Conservation (phyloP, 2,888 invertebrate species). For the Drosophila histrio region DNA sequence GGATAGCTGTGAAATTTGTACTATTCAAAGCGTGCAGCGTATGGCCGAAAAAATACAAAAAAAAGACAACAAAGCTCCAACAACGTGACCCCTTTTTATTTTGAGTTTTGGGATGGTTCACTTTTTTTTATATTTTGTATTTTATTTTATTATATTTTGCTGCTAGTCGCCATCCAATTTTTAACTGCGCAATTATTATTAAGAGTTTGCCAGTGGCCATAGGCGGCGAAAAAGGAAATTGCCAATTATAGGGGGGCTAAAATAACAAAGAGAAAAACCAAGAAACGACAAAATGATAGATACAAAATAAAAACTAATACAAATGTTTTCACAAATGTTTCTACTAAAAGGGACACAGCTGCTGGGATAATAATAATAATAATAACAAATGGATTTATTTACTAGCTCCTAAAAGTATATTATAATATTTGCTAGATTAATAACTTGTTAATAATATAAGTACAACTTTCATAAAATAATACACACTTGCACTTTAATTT, state of each 20-base stretch:
- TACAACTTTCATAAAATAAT: too few species aligned
- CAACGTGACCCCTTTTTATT: slow-evolving; percentile 48
- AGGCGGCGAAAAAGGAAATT: background rate
- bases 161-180: slow-evolving; percentile 26
- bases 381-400: too few species aligned
- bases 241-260: background rate
- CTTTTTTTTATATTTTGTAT: background rate
- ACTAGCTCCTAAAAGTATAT: too few species aligned
- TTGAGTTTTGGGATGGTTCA: slow-evolving; percentile 11
- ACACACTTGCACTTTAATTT: too few species aligned
- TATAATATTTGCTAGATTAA: too few species aligned
- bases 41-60: slow-evolving; percentile 28
- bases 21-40: slow-evolving; percentile 48
- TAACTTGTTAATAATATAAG: too few species aligned
- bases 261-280: background rate
- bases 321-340: background rate
- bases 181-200: slow-evolving; percentile 68
- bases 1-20: slow-evolving; percentile 57
- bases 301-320: background rate
- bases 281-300: background rate
- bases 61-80: slow-evolving; percentile 26
- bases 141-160: background rate
- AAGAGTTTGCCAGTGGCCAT: slow-evolving; percentile 44
- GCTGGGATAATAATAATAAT: too few species aligned
- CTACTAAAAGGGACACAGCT: too few species aligned